Base-by-base conservation (phyloP, 2,113 vertebrate genomes). In the Aplodontia rufa region DNA sequence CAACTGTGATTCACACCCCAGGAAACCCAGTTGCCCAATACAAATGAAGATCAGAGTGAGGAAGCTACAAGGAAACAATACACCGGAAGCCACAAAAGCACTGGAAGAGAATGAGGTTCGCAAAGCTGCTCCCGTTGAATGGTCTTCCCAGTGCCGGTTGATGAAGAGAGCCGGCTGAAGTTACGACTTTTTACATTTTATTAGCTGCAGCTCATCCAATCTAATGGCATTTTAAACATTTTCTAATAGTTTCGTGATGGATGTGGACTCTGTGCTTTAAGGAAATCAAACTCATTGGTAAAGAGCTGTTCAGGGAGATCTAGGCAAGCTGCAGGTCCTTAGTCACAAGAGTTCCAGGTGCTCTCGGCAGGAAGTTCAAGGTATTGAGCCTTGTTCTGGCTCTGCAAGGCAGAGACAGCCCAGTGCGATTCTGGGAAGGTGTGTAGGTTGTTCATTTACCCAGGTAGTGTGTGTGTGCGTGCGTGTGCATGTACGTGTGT, bases 1-100 rank as follows among this genome's bases (percentile, higher is more conserved):
- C 98, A 51, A 99, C 99, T 0, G 98, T 99, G 99, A 99, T 99
- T 81, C 99, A 99, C 96, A 99, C 98, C 2, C 99, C 99, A 1
- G 96, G 98, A 98, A 99, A 99, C 91, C 98, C 99, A 13, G 0
- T 99, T 97, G 99, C 99, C 98, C 97, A 97, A 98, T 99, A 99
- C 90, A 99, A 98, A 86, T 49, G 7, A 82, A 83, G 79, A 42
- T 66, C n/a, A 69, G 42, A 30, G 42, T 51, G 55, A 62, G 71
- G 78, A 85, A 93, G 37, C 45, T n/a, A 1, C n/a, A 16, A 78
- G n/a, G 17, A 84, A 74, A 6, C 74, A 13, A 51, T 35, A 9
- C 28, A 37, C 4, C 37, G 68, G 66, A 47, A 84, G 42, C n/a
- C 60, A 1, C 40, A 86, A 13, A 62, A 88, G 30, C 66, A 32